Evolutionary conservation across 2,888 invertebrate genomes (phyloP), one percentile per base, ranked within the genome.

Genomic region (Lasioglossum figueresi): DNA sequence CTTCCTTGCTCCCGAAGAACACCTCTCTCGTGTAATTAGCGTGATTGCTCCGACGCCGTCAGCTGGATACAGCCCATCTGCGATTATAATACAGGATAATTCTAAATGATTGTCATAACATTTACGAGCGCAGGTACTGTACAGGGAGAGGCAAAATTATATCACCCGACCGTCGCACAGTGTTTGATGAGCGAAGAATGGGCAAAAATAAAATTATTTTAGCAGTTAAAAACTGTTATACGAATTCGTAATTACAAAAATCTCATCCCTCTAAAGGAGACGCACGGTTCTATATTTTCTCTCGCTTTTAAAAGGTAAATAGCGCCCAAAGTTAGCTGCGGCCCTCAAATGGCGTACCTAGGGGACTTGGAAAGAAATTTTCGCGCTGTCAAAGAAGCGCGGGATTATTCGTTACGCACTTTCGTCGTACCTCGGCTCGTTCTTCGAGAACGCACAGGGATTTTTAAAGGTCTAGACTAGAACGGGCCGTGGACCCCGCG

Each of bases 11-110:
- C 59, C 59, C n/a, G 27, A 14, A 45, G 5, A 27, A 52, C 48
- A 52, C 48, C 59, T 27, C 71, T 27, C 16, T n/a, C 56, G 56
- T 16, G 40, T 59, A 27, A 52, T 75, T 75, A 40, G 59, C 75
- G 75, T 59, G 75, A 75, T 74, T 56, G 40, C 56, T 43, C 37
- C 59, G 75, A 40, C 27, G 16, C 40, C 27, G 48, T 56, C 63
- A 59, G 59, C 59, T 59, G 63, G 31, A 19, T 34, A 66, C 19
- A 6, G 63, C 31, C 6, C 3, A 31, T 19, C 2, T 31, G 34
- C 31, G 19, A 66, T 66, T 66, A 66, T 31, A 66, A 16, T 19
- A 19, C 63, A 1, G 63, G 63, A 2, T 19, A 31, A 66, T 66
- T 66, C 19, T 31, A 31, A 31, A 31, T 66, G 27, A 66, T 31